Evolutionary conservation across 1,140 invertebrate genomes (phyloP).

Genomic region (Pseudomyrmex flavicornis): DNA sequence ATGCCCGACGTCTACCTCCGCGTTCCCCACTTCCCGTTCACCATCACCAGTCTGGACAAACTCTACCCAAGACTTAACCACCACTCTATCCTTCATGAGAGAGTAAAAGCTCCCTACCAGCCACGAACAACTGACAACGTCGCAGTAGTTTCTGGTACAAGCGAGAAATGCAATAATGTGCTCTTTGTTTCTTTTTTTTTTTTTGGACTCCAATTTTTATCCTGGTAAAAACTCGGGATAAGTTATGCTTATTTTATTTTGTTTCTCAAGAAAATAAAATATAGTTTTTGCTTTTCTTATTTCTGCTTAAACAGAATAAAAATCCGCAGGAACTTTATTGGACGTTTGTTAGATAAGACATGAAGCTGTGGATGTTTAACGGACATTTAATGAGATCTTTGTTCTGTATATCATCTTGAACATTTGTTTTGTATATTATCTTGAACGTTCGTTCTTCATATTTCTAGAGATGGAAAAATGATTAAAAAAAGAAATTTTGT

Average conservation of each 20-base stretch:
- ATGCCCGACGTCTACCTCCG: constrained; percentile 45
- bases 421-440: not conserved
- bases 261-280: not conserved
- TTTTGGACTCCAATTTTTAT: not conserved
- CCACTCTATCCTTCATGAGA: constrained; percentile 30
- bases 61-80: constrained; percentile 52
- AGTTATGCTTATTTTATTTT: not conserved
- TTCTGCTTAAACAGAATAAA: too few relatives aligned
- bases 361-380: too few relatives aligned
- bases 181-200: not conserved
- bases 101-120: constrained; percentile 24
- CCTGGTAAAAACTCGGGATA: not conserved
- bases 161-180: not conserved
- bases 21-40: constrained; percentile 46
- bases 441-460: not conserved
- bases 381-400: too few relatives aligned
- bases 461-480: not conserved
- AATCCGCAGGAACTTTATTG: too few relatives aligned
- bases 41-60: constrained; percentile 8
- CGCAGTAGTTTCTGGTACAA: constrained; percentile 13
- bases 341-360: too few relatives aligned
- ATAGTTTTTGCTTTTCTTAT: not conserved
- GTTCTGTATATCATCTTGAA: too few relatives aligned
- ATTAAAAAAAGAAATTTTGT: not conserved
- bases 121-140: constrained; percentile 23